Evolutionary conservation across 2,113 vertebrate genomes (phyloP), one percentile per base, ranked within the genome.

Genomic region (Callipepla californica): DNA sequence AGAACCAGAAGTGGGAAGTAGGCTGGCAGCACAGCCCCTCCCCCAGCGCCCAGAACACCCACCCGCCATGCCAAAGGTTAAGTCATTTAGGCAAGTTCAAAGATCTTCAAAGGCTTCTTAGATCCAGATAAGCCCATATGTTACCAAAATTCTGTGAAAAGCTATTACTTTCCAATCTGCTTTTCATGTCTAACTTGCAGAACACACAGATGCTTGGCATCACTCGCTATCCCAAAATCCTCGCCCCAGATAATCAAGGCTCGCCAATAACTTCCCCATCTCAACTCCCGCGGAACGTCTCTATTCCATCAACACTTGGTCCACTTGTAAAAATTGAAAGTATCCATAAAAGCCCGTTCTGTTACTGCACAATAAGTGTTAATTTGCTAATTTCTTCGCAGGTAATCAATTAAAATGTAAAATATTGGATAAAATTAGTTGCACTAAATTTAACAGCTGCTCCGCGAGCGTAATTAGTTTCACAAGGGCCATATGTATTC

Each of bases 301-400:
- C 98, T 96, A 97, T 97, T 97, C 96, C 94, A 98, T 98, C 98
- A 98, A 74, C 98, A 95, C 97, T 97, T 97, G 53, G 96, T 96
- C 95, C 58, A 89, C 96, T 95, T 91, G 94, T 94, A 94, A 96
- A 97, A 97, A 94, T 23, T 82, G 90, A 97, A 97, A 97, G 95
- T 95, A 95, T 95, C 97, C 93, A 98, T 98, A 98, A 98, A 98
- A 97, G 97, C 94, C 95, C 95, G 93, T 98, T 97, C 97, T 96
- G 98, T 98, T 98, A 98, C 97, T 96, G 98, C 98, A 97, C 97
- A 98, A 98, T 98, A 98, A 98, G 99, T 99, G 99, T 98, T 99
- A 99, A 99, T 99, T 99, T 98, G 98, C 98, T 98, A 99, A 99
- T 99, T 98, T 98, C 97, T 98, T 99, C 98, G 97, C 98, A 99